Conservation (phyloP, 2,113 vertebrate species). For the Sterna hirundo region DNA sequence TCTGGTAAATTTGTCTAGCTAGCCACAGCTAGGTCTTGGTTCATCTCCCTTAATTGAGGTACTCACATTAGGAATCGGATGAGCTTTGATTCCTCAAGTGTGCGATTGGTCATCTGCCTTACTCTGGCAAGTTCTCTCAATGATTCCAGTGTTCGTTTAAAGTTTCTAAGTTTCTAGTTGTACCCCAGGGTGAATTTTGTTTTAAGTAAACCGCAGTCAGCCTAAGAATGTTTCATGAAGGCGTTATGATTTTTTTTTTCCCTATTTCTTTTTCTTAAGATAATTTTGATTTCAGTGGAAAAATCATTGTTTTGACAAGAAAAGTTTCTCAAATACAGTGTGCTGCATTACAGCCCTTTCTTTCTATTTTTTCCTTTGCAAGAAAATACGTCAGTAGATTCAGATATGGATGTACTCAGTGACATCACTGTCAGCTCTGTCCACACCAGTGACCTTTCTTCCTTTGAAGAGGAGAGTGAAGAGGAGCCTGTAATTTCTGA, state of each 20-base stretch:
- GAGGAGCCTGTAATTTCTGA: constrained; percentile 85
- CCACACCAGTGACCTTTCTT: constrained; percentile 97
- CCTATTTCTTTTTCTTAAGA: background rate
- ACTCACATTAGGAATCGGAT: background rate
- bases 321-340: background rate
- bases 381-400: constrained; percentile 89
- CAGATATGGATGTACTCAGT: constrained; percentile 91
- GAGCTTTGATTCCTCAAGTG: background rate
- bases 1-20: background rate
- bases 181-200: background rate
- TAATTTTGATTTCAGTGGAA: background rate
- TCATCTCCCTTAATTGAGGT: background rate
- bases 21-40: background rate
- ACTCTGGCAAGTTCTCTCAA: background rate
- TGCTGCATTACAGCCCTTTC: background rate
- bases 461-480: constrained; percentile 94
- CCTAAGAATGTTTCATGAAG: background rate
- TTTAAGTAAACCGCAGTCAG: background rate
- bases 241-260: background rate
- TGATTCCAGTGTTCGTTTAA: background rate
- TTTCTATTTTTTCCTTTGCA: constrained; percentile 10
- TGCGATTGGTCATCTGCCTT: background rate
- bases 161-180: background rate
- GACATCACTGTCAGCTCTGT: constrained; percentile 99
- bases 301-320: background rate